Evolutionary conservation across 64 coral and sea anemone genomes (phyloP).

Genomic region (Catalaphyllia jardinei): DNA sequence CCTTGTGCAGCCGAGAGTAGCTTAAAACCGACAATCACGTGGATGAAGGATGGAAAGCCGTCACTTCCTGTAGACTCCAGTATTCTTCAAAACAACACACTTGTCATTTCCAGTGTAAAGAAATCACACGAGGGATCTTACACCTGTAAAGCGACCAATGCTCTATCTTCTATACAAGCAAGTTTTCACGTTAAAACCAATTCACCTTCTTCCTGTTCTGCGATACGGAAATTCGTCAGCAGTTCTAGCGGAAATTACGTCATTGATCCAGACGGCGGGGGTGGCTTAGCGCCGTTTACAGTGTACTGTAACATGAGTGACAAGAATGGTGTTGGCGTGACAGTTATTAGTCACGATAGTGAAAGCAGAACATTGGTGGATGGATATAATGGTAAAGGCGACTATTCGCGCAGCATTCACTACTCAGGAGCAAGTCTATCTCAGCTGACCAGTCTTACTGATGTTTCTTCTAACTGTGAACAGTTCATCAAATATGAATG

Average conservation of each 20-base stretch:
- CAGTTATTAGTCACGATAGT: slow-evolving; percentile 26
- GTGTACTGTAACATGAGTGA: slow-evolving; percentile 8
- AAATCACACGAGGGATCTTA: neutral
- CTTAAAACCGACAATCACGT: slow-evolving; percentile 26
- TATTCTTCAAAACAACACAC: neutral
- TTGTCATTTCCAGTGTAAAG: neutral
- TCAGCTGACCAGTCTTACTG: slow-evolving; percentile 34
- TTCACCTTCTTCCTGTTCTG: neutral
- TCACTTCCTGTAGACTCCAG: slow-evolving; percentile 6
- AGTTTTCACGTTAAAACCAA: neutral
- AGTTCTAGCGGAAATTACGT: neutral
- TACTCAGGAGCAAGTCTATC: slow-evolving; percentile 6
- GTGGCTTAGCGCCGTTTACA: neutral
- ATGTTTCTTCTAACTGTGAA: slow-evolving; percentile 7
- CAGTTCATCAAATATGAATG: slow-evolving; percentile 51
- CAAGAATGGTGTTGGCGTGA: slow-evolving; percentile 4
- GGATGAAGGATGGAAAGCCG: slow-evolving; percentile 31
- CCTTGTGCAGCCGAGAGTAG: slow-evolving; percentile 30
- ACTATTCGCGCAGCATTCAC: neutral
- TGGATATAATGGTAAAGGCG: neutral
- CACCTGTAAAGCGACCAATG: slow-evolving; percentile 2
- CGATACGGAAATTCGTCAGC: neutral
- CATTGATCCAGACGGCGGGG: neutral
- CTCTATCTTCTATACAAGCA: neutral
- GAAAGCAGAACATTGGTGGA: slow-evolving; percentile 19